Percentiles rank a stretch among this genome's conserved stretches.
These are phyloP conservation scores for Ochropleura plecta DNA, from an alignment of 2,888 invertebrate genomes.

Conservation along the genomic window DNA sequence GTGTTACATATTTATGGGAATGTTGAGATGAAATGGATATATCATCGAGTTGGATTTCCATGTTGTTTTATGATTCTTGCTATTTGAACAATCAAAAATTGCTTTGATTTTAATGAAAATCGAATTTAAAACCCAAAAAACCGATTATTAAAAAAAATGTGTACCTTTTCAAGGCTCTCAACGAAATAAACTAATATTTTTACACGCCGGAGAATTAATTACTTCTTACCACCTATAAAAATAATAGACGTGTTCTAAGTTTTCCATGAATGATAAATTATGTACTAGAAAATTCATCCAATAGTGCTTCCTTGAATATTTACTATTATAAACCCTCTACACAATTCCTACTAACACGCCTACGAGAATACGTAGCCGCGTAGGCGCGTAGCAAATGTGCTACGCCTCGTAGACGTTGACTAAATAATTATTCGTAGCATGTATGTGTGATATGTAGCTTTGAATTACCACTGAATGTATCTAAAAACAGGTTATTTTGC, in stretches of 20 bases:
- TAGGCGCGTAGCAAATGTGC: slow-evolving; percentile 55
- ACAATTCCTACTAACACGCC: slow-evolving; percentile 57
- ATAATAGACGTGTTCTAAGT: neutral
- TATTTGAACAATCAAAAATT: neutral
- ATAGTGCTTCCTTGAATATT: slow-evolving; percentile 56
- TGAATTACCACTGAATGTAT: slow-evolving; percentile 44
- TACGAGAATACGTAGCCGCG: slow-evolving; percentile 63
- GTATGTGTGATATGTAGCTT: slow-evolving; percentile 28
- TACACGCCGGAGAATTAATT: neutral
- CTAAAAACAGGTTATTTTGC: slow-evolving; percentile 47
- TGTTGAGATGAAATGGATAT: slow-evolving; percentile 16
- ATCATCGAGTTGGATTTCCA: slow-evolving; percentile 7
- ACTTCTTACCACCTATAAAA: neutral
- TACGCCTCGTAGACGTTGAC: slow-evolving; percentile 50
- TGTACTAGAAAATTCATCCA: slow-evolving; percentile 22
- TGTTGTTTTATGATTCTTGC: slow-evolving; percentile 7
- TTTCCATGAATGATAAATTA: neutral
- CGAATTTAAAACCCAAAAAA: neutral
- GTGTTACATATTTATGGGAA: slow-evolving; percentile 44
- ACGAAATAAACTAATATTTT: neutral
- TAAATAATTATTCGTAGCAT: slow-evolving; percentile 53
- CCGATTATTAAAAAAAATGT: neutral
- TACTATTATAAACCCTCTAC: slow-evolving; percentile 48
- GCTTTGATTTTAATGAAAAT: neutral
- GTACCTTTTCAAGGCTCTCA: neutral